Percentiles rank a stretch among this genome's conserved stretches.
Evolutionary conservation across 2,888 invertebrate species (phyloP).

Genomic region (Villa cingulata): DNA sequence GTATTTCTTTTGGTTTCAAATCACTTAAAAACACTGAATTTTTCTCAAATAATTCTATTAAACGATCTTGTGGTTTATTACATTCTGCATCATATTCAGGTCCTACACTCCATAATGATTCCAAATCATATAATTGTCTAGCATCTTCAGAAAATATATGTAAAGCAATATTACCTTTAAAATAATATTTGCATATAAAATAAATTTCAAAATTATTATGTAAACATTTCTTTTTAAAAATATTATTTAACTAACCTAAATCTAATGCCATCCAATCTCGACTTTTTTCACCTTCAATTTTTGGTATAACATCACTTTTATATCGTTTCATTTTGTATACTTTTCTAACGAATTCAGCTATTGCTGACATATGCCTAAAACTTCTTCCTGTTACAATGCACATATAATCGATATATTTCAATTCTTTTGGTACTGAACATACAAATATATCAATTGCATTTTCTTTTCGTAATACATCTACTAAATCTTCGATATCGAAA

Average conservation of each 20-base stretch:
- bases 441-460: constrained; percentile 72
- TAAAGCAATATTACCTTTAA: constrained; percentile 77
- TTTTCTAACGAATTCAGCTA: constrained; percentile 60
- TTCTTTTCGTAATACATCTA: constrained; percentile 60
- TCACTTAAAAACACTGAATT: constrained; percentile 51
- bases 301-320: constrained; percentile 51
- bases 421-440: constrained; percentile 54
- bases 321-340: constrained; percentile 59
- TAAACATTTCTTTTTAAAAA: neutral
- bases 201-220: neutral
- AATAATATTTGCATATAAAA: neutral
- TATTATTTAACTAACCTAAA: constrained; percentile 46
- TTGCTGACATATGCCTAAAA: constrained; percentile 55
- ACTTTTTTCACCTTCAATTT: constrained; percentile 61
- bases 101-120: constrained; percentile 83
- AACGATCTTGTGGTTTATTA: constrained; percentile 45
- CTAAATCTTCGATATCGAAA: constrained; percentile 76
- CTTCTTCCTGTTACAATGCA: constrained; percentile 67
- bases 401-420: constrained; percentile 73
- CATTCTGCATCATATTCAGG: constrained; percentile 59
- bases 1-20: constrained; percentile 42
- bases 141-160: constrained; percentile 67
- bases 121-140: constrained; percentile 68
- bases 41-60: constrained; percentile 50
- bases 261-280: constrained; percentile 83